Percentiles rank a stretch among this genome's conserved stretches.
Evolutionary conservation across 2,888 invertebrate genomes (phyloP).

Genomic region (Cephus sareptanus): DNA sequence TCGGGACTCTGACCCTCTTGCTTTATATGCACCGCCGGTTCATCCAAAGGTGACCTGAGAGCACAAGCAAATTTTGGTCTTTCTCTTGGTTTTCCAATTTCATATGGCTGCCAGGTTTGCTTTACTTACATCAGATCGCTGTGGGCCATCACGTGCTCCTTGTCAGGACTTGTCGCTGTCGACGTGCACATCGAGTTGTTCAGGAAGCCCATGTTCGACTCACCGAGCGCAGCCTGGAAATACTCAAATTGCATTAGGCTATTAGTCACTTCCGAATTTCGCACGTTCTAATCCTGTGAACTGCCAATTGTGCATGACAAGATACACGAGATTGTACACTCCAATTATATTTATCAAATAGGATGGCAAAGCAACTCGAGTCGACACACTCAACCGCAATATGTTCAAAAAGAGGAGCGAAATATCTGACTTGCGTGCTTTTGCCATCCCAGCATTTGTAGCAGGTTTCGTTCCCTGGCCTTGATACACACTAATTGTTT

Average conservation of each 20-base stretch:
- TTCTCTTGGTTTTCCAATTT: background rate
- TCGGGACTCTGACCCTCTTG: conserved; percentile 61
- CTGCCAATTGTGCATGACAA: background rate
- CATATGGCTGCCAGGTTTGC: background rate
- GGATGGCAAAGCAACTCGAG: too few species aligned
- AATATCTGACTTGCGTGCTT: background rate
- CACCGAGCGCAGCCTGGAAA: conserved; percentile 71
- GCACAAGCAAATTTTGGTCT: background rate
- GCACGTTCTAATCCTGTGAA: conserved; percentile 18
- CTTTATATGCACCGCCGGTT: conserved; percentile 61
- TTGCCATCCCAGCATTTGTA: too few species aligned
- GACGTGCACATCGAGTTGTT: conserved; percentile 66
- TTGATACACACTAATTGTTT: too few species aligned
- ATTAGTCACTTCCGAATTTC: conserved; percentile 41
- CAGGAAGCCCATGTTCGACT: conserved; percentile 69
- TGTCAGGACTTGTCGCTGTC: conserved; percentile 66
- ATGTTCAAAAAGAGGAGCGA: too few species aligned
- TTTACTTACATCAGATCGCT: conserved; percentile 61
- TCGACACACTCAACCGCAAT: too few species aligned
- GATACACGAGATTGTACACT: background rate
- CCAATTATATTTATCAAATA: background rate
- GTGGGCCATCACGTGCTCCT: conserved; percentile 61
- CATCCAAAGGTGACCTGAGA: conserved; percentile 62
- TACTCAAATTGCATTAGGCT: conserved; percentile 64
- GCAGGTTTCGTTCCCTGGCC: too few species aligned